A percentile compares a stretch with the other conserved stretches of the same genome.
These are phyloP conservation scores for Lamproptera curius DNA, from an alignment of 2,888 invertebrate species.

Conservation along the genomic window DNA sequence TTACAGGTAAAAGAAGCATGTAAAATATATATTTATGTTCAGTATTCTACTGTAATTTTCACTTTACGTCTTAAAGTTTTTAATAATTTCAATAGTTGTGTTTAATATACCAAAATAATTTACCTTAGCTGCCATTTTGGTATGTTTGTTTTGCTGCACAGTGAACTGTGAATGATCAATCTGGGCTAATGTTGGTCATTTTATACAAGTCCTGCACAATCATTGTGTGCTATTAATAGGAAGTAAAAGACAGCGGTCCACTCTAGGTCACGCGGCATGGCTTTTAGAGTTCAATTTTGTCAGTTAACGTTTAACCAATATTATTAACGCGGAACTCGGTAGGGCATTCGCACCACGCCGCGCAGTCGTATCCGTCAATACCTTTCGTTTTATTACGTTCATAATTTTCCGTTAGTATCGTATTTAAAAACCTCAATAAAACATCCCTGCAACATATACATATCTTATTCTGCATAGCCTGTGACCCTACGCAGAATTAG, in stretches of 20 bases:
- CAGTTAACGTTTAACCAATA: conserved; percentile 33
- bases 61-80: too few species aligned
- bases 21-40: too few species aligned
- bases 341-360: conserved; percentile 32
- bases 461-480: too few species aligned
- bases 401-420: not conserved
- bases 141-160: conserved; percentile 61
- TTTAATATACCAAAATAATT: conserved; percentile 6
- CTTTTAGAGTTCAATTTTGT: conserved; percentile 63
- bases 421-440: too few species aligned
- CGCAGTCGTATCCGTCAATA: conserved; percentile 23
- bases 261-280: conserved; percentile 59
- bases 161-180: conserved; percentile 67
- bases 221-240: conserved; percentile 61
- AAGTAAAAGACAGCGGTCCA: conserved; percentile 59
- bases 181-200: conserved; percentile 49
- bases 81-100: too few species aligned
- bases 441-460: too few species aligned
- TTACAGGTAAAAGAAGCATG: too few species aligned
- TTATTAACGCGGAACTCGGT: conserved; percentile 57
- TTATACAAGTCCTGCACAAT: conserved; percentile 55
- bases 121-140: conserved; percentile 75
- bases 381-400: not conserved
- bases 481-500: too few species aligned
- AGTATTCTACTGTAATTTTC: too few species aligned